phyloP scores from a whole-genome alignment of 30 jellyfish, hydroid and myxozoan species.

The Aurelia coerulea region DNA sequence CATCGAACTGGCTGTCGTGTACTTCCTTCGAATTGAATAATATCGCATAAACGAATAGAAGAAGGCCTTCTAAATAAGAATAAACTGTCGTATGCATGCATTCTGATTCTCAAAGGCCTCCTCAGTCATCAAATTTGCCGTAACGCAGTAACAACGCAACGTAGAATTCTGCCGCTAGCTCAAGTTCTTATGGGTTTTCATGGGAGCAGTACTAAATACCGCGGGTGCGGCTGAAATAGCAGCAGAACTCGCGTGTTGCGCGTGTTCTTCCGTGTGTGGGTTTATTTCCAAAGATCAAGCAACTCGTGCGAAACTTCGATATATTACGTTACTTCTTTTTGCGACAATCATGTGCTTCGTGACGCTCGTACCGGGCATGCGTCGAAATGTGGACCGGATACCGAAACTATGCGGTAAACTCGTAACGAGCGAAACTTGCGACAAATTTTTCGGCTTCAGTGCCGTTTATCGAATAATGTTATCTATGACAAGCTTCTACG shows the following conservation, averaged over 20 bases:
- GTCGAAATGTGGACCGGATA: slow-evolving; percentile 78
- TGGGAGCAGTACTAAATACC: slow-evolving; percentile 99
- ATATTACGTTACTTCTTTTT: slow-evolving; percentile 72
- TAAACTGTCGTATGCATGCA: too few species aligned
- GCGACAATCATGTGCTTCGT: slow-evolving; percentile 92
- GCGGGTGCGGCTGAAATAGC: slow-evolving; percentile 99
- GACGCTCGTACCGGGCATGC: slow-evolving; percentile 93
- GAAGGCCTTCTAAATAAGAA: too few species aligned
- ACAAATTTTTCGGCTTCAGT: slow-evolving; percentile 89
- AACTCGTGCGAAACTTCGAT: slow-evolving; percentile 95
- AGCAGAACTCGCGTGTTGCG: slow-evolving; percentile 99
- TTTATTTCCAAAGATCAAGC: slow-evolving; percentile 91
- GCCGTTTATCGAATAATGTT: slow-evolving; percentile 91
- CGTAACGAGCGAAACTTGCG: slow-evolving; percentile 90
- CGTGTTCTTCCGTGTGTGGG: slow-evolving; percentile 96
- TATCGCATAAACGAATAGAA: too few species aligned
- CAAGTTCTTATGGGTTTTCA: slow-evolving; percentile 61
- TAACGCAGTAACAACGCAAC: too few species aligned
- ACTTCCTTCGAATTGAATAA: too few species aligned
- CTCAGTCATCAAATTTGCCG: too few species aligned
- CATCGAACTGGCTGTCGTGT: too few species aligned
- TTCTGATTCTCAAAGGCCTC: too few species aligned
- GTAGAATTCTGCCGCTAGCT: too few species aligned
- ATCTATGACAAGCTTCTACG: slow-evolving; percentile 88
- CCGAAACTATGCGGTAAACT: slow-evolving; percentile 91